Evolutionary conservation across 2,113 vertebrate genomes (phyloP).

Genomic region (Petromus typicus): DNA sequence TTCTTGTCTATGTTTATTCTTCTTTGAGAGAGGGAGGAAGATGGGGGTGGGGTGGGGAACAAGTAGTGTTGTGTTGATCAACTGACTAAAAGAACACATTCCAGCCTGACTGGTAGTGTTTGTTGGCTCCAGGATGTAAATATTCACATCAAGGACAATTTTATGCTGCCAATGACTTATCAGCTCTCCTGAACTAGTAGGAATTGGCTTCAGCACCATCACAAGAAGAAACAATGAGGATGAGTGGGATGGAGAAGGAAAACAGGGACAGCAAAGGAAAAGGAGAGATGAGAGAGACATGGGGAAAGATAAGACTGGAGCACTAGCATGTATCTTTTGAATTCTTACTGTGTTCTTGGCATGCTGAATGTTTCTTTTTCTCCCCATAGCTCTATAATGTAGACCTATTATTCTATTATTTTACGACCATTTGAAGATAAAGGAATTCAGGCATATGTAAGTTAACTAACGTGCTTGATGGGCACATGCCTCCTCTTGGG

Average conservation of each 20-base stretch:
- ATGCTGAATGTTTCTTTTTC: not conserved
- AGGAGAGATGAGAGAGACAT: not conserved
- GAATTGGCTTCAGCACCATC: not conserved
- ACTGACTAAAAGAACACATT: not conserved
- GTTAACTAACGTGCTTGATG: not conserved
- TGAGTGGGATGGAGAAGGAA: not conserved
- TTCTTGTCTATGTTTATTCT: not conserved
- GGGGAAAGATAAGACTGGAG: not conserved
- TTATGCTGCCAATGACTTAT: not conserved
- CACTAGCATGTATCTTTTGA: not conserved
- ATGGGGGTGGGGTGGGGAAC: not conserved
- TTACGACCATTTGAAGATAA: not conserved
- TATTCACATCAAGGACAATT: not conserved
- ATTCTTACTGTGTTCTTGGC: not conserved
- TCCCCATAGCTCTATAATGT: not conserved
- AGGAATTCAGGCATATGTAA: not conserved
- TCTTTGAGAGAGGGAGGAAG: not conserved
- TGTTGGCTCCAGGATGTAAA: not conserved
- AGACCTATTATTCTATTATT: not conserved
- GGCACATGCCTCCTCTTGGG: not conserved
- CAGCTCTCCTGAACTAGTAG: not conserved
- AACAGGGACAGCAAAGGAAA: not conserved
- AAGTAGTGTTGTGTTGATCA: not conserved
- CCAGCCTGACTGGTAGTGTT: not conserved
- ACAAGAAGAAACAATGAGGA: not conserved